Base-by-base conservation (phyloP, 2,888 invertebrate genomes). In the Drosophila ustulata region DNA sequence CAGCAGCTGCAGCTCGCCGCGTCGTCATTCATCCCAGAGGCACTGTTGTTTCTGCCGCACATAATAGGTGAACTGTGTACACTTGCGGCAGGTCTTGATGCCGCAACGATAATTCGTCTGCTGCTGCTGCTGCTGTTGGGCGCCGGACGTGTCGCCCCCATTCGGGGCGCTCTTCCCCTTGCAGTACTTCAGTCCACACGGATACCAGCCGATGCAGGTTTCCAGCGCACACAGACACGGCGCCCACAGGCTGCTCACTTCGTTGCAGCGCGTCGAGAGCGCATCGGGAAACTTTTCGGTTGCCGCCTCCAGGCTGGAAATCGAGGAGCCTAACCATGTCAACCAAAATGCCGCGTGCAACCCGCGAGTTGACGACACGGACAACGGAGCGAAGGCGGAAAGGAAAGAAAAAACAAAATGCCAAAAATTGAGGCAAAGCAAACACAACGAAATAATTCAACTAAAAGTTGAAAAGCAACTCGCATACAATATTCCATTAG, bases 181-280 rank as follows among this genome's bases (percentile, higher is more conserved):
- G 93, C 98, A 98, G 93, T 98, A 98, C 91, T 98, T 98, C 46
- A 98, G 94, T 25, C 97, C 98, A 92, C 98, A 98, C 0, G 98
- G 98, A 92, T 98, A 98, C 98, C 98, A 98, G 58, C 97, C 97
- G 57, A 98, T 96, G 92, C 98, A 98, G 72, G 96, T 95, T 93
- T 98, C 96, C 82, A 98, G 93, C 61, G 96, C 96, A 91, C 98
- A 98, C 57, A 96, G 94, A 91, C 98, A 98, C 26, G 97, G 95
- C 67, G 95, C 94, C 93, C 94, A 94, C 66, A 94, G 93, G 83
- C 95, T 95, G 66, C 94, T 94, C 55, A 95, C 95, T 55, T 95
- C 94, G 41, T 95, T 94, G 90, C 97, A 97, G 45, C 94, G 93
- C 46, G 93, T 92, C 11, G 93, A 93, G 39, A 91, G 75, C 47